Conservation (phyloP, 2,888 invertebrate genomes). For the Endomychus coccineus region DNA sequence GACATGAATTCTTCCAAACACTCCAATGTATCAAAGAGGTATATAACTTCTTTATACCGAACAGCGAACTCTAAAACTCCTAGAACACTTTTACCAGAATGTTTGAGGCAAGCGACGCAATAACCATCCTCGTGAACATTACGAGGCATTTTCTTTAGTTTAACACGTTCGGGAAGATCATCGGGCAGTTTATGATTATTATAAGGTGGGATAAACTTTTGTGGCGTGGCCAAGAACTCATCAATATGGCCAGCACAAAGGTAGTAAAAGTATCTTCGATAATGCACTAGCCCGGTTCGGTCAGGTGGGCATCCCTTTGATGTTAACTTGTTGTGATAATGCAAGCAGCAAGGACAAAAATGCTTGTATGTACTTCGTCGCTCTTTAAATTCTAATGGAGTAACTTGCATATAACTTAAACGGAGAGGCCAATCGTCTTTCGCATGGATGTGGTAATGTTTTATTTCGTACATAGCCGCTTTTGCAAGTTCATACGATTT, state of each 20-base stretch:
- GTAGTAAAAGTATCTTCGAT: conserved; percentile 52
- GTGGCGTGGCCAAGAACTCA: conserved; percentile 45
- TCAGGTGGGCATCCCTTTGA: conserved; percentile 47
- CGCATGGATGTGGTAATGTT: conserved; percentile 48
- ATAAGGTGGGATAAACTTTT: conserved; percentile 40
- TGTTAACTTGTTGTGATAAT: conserved; percentile 31
- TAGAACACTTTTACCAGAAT: conserved; percentile 44
- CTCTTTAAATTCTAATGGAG: conserved; percentile 48
- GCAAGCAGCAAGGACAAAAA: conserved; percentile 55
- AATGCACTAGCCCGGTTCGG: conserved; percentile 52
- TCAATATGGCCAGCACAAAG: conserved; percentile 50
- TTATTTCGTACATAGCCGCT: conserved; percentile 42
- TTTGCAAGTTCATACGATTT: conserved; percentile 41
- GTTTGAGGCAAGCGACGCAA: conserved; percentile 56
- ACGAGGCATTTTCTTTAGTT: conserved; percentile 24
- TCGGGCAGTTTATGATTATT: conserved; percentile 41
- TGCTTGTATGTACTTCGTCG: conserved; percentile 48
- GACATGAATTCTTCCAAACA: conserved; percentile 50
- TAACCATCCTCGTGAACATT: conserved; percentile 49
- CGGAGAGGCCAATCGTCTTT: conserved; percentile 46
- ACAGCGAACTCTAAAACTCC: conserved; percentile 47
- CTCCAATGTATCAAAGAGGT: conserved; percentile 49
- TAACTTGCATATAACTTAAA: conserved; percentile 49
- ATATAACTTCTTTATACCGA: conserved; percentile 46
- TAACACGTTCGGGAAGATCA: conserved; percentile 43